These are phyloP conservation scores for Alca torda DNA, from an alignment of 2,797 vertebrate species.

Conservation along the genomic window DNA sequence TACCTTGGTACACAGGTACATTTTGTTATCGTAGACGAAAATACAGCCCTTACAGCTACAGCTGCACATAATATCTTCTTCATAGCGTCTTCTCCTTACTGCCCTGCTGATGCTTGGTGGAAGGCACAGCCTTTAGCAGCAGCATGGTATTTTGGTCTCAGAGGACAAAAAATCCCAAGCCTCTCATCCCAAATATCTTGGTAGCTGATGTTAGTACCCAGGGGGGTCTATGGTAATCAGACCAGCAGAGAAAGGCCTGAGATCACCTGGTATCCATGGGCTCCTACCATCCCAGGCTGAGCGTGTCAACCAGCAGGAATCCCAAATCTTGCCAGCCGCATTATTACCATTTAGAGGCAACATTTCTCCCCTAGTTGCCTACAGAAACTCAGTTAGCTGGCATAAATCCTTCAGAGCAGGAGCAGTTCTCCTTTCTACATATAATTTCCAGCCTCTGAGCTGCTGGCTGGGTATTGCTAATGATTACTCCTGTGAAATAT, in stretches of 20 bases:
- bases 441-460: background rate
- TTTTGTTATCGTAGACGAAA: background rate
- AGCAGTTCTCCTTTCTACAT: background rate
- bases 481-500: background rate
- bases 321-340: background rate
- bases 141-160: background rate
- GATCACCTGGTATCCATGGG: background rate
- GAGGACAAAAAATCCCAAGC: background rate
- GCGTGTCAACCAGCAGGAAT: background rate
- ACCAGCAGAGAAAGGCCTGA: background rate
- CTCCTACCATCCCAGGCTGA: background rate
- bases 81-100: background rate
- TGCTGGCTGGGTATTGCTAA: background rate
- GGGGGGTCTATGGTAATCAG: background rate
- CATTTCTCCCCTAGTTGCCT: background rate
- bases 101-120: background rate
- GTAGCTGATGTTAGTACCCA: background rate
- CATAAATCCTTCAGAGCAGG: background rate
- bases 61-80: background rate
- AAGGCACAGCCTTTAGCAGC: background rate
- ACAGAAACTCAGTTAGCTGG: background rate
- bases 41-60: background rate
- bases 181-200: background rate
- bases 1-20: background rate
- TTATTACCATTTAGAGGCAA: background rate